Base-by-base conservation (phyloP, 2,113 vertebrate species). In the Phoxinus phoxinus region DNA sequence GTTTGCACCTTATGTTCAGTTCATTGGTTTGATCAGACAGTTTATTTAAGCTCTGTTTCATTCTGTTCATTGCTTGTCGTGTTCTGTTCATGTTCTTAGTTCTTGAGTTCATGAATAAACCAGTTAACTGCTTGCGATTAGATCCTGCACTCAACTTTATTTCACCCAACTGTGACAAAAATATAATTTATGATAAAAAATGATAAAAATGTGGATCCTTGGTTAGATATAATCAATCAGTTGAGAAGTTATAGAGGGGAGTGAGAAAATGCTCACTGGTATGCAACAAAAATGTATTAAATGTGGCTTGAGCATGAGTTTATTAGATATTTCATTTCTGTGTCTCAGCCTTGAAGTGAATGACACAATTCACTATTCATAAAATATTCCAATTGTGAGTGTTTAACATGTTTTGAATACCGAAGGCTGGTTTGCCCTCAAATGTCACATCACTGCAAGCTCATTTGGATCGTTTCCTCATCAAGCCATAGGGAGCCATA, bases 381-480 rank as follows among this genome's bases (percentile, higher is more conserved):
- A 11, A 15, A 74, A 27, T 74, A 77, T 30, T 23, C 51, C 30
- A 58, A 56, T 77, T 56, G 48, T 77, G 51, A 77, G 35, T 41
- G 23, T 37, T 80, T 63, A 63, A 25, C 77, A 63, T 19, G 6
- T 80, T 80, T 80, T 21, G 48, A 35, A 63, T 63, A 23, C 56
- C 77, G 63, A 15, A 80, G 13, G 35, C 58, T 63, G n/a, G 1
- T 80, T 59, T 6, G 32, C 37, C n/a, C 37, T 61, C 8, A 79
- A 61, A 80, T 80, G 77, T 63, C 35, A 63, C 35, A 61, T 61
- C 56, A 80, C 32, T 63, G 56, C 56, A 61, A 8, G 56, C 35
- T n/a, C 8, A 37, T 37, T 37, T 37, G 8, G 53, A 41, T 79
- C 0, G 1, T 59, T 79, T 79, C 11, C 53, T 59, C 76, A 41